Evolutionary conservation across 2,113 vertebrate genomes (phyloP), one percentile per base, ranked within the genome.

Genomic region (Trochalopteron elliotii): DNA sequence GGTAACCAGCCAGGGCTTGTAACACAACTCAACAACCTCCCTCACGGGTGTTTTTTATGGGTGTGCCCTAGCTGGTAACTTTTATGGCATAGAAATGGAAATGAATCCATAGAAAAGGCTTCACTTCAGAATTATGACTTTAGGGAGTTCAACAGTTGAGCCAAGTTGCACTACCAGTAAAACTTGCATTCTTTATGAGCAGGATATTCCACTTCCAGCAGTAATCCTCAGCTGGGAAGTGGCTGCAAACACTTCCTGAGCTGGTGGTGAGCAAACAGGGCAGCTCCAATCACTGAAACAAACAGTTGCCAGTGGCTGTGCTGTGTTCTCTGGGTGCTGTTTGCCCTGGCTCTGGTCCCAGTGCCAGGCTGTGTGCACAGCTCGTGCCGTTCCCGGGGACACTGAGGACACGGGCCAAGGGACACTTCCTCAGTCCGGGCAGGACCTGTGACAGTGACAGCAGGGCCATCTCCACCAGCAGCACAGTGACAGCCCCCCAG

Each of bases 381-480:
- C 78, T 5, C 53, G 21, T 47, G 53, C 86, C 3, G 47, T 9
- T 42, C 49, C 44, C 65, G 4, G 28, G 19, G 83, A 35, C 59
- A 5, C 60, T 2, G 12, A 2, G 60, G 37, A 63, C 60, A 20
- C 60, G 27, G 37, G 25, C 52, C 7, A 63, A 6, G 3, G 12
- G 63, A 13, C 70, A 7, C 14, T 2, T 3, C 69, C 50, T 14
- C n/a, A n/a, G 28, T 0, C 1, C 31, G 6, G 74, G 39, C 68
- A 64, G 21, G 47, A 15, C 24, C 4, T 6, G 11, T 0, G 1
- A 5, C n/a, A 40, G 0, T 0, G 20, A 5, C 10, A 19, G 25
- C 75, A 55, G 22, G 1, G 23, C 18, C 70, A 15, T 2, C 15
- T 0, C 31, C 0, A 13, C 2, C 56, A 27, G 1, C 7, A 2